These are phyloP conservation scores for Xiphophorus maculatus DNA, from an alignment of 2,113 vertebrate species.

Conservation along the genomic window DNA sequence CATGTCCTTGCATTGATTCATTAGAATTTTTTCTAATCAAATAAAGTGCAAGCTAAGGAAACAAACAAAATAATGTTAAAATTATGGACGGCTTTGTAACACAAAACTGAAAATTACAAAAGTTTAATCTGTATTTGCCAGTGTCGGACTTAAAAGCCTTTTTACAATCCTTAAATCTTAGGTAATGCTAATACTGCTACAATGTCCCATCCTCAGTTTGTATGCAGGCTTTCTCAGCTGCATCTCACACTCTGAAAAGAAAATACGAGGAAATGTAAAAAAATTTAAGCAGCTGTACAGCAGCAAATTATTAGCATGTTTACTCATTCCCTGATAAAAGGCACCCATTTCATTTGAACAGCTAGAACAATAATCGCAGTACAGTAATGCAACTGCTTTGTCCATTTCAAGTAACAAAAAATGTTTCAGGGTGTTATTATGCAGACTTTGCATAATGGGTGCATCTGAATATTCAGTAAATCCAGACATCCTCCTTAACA, in stretches of 20 bases:
- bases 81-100: background rate
- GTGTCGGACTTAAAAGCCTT: background rate
- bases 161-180: background rate
- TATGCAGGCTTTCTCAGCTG: background rate
- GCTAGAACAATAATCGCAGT: background rate
- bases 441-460: slow-evolving; percentile 4
- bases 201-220: background rate
- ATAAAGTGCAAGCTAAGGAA: slow-evolving; percentile 61
- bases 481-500: background rate
- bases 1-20: background rate
- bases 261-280: background rate
- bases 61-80: slow-evolving; percentile 1
- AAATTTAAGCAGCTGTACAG: background rate
- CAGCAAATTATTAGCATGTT: background rate
- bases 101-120: background rate
- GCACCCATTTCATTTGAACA: slow-evolving; percentile 9
- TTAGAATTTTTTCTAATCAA: background rate
- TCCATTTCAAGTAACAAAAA: slow-evolving; percentile 19
- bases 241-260: background rate
- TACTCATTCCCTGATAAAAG: slow-evolving; percentile 20
- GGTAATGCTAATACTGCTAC: background rate
- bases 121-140: background rate
- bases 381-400: background rate
- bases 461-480: background rate
- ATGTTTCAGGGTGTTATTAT: background rate